Evolutionary conservation across 1,140 invertebrate species (phyloP).

Genomic region (Trissolcus basalis): DNA sequence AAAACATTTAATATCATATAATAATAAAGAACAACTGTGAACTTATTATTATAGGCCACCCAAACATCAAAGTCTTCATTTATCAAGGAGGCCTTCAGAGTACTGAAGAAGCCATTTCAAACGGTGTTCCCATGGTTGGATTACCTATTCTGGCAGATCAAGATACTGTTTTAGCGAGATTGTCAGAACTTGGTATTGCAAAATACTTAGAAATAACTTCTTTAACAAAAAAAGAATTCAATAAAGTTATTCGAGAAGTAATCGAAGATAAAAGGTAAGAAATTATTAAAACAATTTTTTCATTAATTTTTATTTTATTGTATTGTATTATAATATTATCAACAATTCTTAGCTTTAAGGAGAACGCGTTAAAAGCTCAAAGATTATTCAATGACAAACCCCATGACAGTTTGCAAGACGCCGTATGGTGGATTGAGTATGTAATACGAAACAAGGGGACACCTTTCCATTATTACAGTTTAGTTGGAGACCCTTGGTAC

Average conservation of each 20-base stretch:
- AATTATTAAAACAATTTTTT: no score
- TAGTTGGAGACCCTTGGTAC: slow-evolving; percentile 69
- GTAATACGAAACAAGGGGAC: slow-evolving; percentile 76
- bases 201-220: slow-evolving; percentile 35
- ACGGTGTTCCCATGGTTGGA: slow-evolving; percentile 73
- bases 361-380: slow-evolving; percentile 59
- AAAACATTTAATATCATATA: no score
- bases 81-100: slow-evolving; percentile 77
- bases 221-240: slow-evolving; percentile 29
- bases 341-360: slow-evolving; percentile 63
- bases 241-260: slow-evolving; percentile 50
- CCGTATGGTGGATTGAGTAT: slow-evolving; percentile 78
- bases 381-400: slow-evolving; percentile 70
- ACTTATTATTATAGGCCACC: slow-evolving; percentile 66
- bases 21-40: no score
- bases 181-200: slow-evolving; percentile 54
- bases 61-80: slow-evolving; percentile 73
- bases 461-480: slow-evolving; percentile 69
- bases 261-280: slow-evolving; percentile 55
- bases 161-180: slow-evolving; percentile 41
- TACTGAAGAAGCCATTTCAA: slow-evolving; percentile 72
- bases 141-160: slow-evolving; percentile 70
- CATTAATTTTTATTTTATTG: no score
- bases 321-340: no score
- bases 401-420: slow-evolving; percentile 67